Conservation (phyloP, 2,888 invertebrate species). For the Thymelicus lineola region DNA sequence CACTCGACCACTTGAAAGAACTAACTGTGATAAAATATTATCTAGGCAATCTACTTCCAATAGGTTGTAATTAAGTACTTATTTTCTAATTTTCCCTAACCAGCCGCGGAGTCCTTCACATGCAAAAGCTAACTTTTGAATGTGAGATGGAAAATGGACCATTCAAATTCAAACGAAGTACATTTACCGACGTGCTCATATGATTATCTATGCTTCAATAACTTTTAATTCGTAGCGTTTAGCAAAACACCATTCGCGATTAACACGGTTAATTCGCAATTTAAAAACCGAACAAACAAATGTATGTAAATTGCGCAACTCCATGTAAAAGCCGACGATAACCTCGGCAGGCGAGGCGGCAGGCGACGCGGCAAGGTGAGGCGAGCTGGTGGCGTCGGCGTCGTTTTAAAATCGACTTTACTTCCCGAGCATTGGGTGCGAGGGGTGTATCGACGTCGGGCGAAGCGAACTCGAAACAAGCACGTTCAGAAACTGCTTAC, state of each 20-base stretch:
- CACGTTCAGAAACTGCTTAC: slow-evolving; percentile 85
- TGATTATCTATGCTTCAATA: slow-evolving; percentile 32
- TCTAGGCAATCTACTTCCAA: no score
- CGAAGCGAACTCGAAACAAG: slow-evolving; percentile 80
- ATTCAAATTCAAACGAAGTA: background rate
- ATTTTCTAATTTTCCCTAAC: no score
- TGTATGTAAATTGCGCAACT: slow-evolving; percentile 83
- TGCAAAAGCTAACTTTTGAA: no score
- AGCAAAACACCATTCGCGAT: slow-evolving; percentile 70
- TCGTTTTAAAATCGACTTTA: slow-evolving; percentile 55
- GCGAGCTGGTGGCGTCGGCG: slow-evolving; percentile 4
- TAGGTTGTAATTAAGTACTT: no score
- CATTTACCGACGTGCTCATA: background rate
- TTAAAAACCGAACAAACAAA: slow-evolving; percentile 84
- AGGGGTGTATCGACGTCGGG: slow-evolving; percentile 48
- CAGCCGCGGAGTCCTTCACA: no score
- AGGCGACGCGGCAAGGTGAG: slow-evolving; percentile 39
- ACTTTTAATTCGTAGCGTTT: slow-evolving; percentile 59
- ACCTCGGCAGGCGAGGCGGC: slow-evolving; percentile 51
- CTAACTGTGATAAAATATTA: no score
- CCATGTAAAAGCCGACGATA: slow-evolving; percentile 80
- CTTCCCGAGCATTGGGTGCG: slow-evolving; percentile 47
- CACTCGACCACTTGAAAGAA: background rate
- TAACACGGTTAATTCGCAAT: slow-evolving; percentile 82
- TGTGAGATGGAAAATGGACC: background rate